Evolutionary conservation across 2,888 invertebrate genomes (phyloP), one percentile per base, ranked within the genome.

Genomic region (Acanthosepion esculentum): DNA sequence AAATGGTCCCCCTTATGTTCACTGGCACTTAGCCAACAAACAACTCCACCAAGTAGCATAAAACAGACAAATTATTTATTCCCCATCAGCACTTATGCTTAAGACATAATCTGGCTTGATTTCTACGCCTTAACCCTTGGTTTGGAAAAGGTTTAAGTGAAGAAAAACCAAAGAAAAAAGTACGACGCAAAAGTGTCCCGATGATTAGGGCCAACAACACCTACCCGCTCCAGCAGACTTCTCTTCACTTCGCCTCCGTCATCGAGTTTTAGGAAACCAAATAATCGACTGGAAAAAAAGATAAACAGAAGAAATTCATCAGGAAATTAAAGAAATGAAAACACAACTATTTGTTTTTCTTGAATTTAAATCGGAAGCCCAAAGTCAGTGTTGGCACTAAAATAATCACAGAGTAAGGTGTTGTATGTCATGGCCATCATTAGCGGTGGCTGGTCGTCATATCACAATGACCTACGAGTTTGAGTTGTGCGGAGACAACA

Each of bases 181-280:
- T 92, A 92, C 48, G 92, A 92, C 94, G 78, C 55, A 64, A 94
- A 64, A 94, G 78, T 53, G 55, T 64, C 55, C 59, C 94, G n/a
- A n/a, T 23, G 33, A 29, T 48, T 91, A 94, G 48, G 41, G 53
- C 33, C 64, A 91, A 92, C 92, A 50, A 50, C 48, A 48, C 92
- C 50, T 97, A 98, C 98, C 98, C 98, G 98, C 95, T 98, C 98
- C 78, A 99, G 98, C 95, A 99, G 98, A 94, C 98, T 98, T 97
- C 98, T 98, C 96, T 99, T 98, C 97, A 98, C 98, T 29, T 99
- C 98, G 97, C 99, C 99, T 94, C 98, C 98, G 95, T 98, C 98
- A 96, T 98, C 98, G 94, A 99, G 97, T 97, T 99, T 98, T 95
- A 99, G 98, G 97, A 99, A 99, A 92, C 99, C 99, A 98, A 98